Evolutionary conservation across 2,797 vertebrate genomes (phyloP), one percentile per base, ranked within the genome.

Genomic region (Centropyge bicolor): DNA sequence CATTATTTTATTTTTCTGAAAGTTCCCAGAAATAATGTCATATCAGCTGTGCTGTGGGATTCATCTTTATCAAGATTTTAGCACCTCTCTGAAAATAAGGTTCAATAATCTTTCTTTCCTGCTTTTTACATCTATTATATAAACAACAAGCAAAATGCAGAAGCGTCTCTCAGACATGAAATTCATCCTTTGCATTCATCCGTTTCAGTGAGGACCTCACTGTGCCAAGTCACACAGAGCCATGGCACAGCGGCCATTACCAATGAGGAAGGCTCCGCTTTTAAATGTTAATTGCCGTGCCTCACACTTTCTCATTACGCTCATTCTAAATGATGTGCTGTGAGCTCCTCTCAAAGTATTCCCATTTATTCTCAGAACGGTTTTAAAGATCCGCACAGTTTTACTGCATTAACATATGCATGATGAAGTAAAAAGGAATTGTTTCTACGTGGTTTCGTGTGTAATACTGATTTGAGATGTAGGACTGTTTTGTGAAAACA

Each of bases 261-360:
- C 84, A 90, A 88, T 91, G 90, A 93, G 86, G 84, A 82, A 40
- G 78, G 83, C 60, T 80, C 74, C n/a, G 57, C 86, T 93, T 93
- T 93, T 87, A 94, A 94, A 94, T 94, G 92, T 92, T 93, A 94
- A 95, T 95, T 93, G 93, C 90, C 74, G 82, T 91, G 87, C 74
- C 79, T 88, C 63, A 78, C 81, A 83, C 85, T 80, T 89, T 92
- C 83, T 93, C 91, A 93, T 94, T 93, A 90, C 79, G 61, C 46
- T 81, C 71, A 73, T 91, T 86, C 84, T 88, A 89, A 94, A 93
- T 87, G 74, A 92, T 92, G 90, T 86, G 86, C 86, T 81, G 68
- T 77, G 89, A 79, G 85, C 80, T 60, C 64, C 57, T 45, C 54
- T 86, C 64, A 89, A 84, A 83, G 67, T 41, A 73, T 81, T 78